phyloP scores from a whole-genome alignment of 1,140 invertebrate species.

The Melanaphis sacchari region DNA sequence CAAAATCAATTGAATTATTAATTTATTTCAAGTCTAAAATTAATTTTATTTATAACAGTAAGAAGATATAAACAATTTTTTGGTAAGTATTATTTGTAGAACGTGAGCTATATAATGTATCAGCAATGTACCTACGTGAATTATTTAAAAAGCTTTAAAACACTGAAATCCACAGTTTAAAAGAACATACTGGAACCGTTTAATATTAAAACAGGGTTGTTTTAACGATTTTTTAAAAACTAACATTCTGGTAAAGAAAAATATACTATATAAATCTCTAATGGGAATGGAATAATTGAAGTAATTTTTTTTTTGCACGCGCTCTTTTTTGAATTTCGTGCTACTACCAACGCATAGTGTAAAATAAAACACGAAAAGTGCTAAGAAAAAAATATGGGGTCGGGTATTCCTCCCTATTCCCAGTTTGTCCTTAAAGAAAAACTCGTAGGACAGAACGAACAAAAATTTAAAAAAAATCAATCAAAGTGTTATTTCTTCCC shows the following conservation, averaged over 20 bases:
- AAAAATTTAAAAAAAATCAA: constrained; percentile 48
- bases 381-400: constrained; percentile 12
- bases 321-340: not conserved
- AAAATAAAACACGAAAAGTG: constrained; percentile 37
- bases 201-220: not conserved
- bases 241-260: not conserved
- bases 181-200: not conserved
- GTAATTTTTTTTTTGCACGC: not conserved
- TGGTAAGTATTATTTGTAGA: not conserved
- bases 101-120: not conserved
- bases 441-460: not conserved
- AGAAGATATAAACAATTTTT: not conserved
- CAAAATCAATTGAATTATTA: too few relatives aligned
- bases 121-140: not conserved
- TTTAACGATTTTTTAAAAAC: not conserved
- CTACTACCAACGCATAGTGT: not conserved
- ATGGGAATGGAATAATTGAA: constrained; percentile 33
- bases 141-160: not conserved
- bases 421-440: not conserved
- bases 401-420: constrained; percentile 34
- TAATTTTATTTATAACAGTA: not conserved
- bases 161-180: not conserved
- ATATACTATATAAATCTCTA: constrained; percentile 11
- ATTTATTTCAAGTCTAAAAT: not conserved
- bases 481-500: constrained; percentile 36